phyloP scores from a whole-genome alignment of 2,113 vertebrate genomes.

The Leucopsar rothschildi region DNA sequence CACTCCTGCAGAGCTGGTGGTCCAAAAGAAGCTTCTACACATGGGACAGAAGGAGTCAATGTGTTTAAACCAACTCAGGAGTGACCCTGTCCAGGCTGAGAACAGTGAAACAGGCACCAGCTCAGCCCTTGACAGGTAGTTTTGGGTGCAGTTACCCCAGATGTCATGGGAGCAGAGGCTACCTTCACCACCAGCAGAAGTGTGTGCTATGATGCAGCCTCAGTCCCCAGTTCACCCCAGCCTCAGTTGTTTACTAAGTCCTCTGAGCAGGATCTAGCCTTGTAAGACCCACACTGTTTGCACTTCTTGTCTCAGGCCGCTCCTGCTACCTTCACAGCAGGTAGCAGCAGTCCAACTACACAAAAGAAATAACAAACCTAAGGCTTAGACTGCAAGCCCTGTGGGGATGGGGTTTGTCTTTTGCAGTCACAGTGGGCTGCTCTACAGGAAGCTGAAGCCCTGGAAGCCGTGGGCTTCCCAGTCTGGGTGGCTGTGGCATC shows the following conservation, averaged over 20 bases:
- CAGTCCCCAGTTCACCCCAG: background rate
- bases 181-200: background rate
- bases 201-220: background rate
- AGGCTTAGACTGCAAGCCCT: background rate
- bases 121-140: background rate
- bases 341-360: background rate
- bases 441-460: background rate
- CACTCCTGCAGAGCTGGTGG: background rate
- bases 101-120: background rate
- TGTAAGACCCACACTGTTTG: background rate
- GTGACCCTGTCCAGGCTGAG: background rate
- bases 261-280: background rate
- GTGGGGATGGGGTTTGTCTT: background rate
- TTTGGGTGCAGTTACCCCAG: background rate
- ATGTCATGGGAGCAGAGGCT: accelerated
- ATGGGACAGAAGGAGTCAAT: background rate
- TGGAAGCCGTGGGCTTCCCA: background rate
- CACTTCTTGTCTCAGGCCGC: background rate
- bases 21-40: background rate
- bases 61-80: background rate
- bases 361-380: background rate
- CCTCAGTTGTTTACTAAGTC: background rate
- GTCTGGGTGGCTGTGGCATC: accelerated
- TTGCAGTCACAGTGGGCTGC: background rate
- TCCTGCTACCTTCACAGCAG: background rate